Evolutionary conservation across 2,888 invertebrate species (phyloP), one percentile per base, ranked within the genome.

Genomic region (Boloria selene): DNA sequence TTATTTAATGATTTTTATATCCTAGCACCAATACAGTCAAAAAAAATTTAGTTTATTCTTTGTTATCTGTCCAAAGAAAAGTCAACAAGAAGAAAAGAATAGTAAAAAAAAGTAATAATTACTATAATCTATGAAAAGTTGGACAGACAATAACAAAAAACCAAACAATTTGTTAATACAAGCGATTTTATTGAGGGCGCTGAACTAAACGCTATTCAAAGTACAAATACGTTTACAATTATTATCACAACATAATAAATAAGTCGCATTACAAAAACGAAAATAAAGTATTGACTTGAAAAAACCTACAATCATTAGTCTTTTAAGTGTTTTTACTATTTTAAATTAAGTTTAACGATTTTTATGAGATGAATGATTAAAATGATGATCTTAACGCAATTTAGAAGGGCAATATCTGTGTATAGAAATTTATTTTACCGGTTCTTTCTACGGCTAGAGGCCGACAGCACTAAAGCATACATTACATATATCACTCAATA

Each of bases 321-420:
- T 84, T 85, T 69, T 82, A 81, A 82, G 80, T 82, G 79, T 79
- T 87, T 89, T 87, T 87, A 84, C 87, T 79, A 79, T 86, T 86
- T 87, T 65, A 60, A 58, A 71, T 84, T 83, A 79, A 76, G 79
- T 73, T 87, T 86, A 86, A 82, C 86, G 80, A 81, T 89, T 87
- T 89, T 87, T 86, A 82, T 81, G 78, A 75, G 45, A 58, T 44
- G 45, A 64, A 51, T 16, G 26, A 50, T 59, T 49, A 55, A 31
- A 58, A 51, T 45, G n/a, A 45, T 13, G 4, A 44, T 16, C n/a
- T 10, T 38, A 22, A n/a, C 14, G 38, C 38, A 44, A 44, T 42
- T 55, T 44, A n/a, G 44, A 44, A 17, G 44, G 42, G 38, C 17
- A 13, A 38, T 58, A 76, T 79, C 80, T 78, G 79, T 69, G 82